Evolutionary conservation across 2,888 invertebrate genomes (phyloP).

Genomic region (Cephus nigrinus): DNA sequence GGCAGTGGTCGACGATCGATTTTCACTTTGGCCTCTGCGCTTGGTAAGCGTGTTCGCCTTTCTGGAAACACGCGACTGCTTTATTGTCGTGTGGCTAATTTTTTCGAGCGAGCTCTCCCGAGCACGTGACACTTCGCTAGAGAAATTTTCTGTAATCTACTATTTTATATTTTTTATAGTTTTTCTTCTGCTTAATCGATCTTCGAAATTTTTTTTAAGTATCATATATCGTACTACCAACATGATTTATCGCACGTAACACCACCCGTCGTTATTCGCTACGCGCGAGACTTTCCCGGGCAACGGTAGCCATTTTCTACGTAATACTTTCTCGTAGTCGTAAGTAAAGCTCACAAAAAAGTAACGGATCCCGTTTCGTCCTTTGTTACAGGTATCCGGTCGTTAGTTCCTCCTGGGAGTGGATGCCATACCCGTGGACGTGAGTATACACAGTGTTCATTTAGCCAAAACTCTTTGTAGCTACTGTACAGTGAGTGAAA

Average conservation of each 20-base stretch:
- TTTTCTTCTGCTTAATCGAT: neutral
- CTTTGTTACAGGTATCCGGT: neutral
- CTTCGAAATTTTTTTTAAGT: neutral
- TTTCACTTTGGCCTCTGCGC: constrained; percentile 6
- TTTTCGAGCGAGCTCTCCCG: neutral
- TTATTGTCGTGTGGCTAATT: constrained; percentile 23
- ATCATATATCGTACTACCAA: neutral
- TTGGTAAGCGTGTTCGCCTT: neutral
- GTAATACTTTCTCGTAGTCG: neutral
- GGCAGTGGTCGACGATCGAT: constrained; percentile 7
- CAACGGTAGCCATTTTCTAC: neutral
- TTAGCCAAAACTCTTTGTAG: neutral
- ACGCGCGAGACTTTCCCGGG: neutral
- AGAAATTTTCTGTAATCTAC: neutral
- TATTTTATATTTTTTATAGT: neutral
- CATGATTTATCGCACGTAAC: neutral
- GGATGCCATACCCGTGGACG: neutral
- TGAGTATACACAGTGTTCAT: neutral
- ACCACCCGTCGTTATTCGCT: neutral
- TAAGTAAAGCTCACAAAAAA: neutral
- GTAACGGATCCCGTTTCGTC: neutral
- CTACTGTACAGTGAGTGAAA: neutral
- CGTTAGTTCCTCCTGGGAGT: neutral
- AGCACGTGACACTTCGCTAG: neutral
- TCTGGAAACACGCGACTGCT: constrained; percentile 29